Conservation (phyloP, 2,888 invertebrate species). For the Junonia oenone region DNA sequence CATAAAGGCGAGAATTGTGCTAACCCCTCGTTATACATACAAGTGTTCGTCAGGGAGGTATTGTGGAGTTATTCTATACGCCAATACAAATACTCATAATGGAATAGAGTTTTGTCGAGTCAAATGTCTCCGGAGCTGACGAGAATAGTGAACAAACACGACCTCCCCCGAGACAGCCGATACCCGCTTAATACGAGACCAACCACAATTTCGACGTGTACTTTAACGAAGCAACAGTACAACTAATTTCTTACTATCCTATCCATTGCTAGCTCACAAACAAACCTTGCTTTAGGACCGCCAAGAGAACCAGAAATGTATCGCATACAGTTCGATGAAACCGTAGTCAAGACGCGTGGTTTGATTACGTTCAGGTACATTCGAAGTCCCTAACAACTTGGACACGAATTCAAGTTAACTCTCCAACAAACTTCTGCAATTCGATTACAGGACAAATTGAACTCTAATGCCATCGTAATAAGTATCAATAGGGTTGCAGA, state of each 20-base stretch:
- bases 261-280: constrained; percentile 21
- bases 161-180: constrained; percentile 48
- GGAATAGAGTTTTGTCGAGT: constrained; percentile 32
- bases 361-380: constrained; percentile 32
- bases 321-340: neutral
- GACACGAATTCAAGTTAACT: constrained; percentile 56
- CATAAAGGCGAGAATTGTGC: constrained; percentile 6
- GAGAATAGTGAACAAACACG: constrained; percentile 34
- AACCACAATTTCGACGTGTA: constrained; percentile 30
- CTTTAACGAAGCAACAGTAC: constrained; percentile 7
- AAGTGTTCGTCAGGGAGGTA: constrained; percentile 28
- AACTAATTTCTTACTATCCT: neutral
- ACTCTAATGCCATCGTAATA: constrained; percentile 30
- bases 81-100: constrained; percentile 31
- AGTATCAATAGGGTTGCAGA: constrained; percentile 12
- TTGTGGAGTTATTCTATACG: constrained; percentile 32
- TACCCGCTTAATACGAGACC: constrained; percentile 36
- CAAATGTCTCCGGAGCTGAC: constrained; percentile 33
- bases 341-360: constrained; percentile 2
- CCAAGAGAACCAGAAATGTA: constrained; percentile 19
- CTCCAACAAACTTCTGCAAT: constrained; percentile 35
- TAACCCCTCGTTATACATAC: neutral
- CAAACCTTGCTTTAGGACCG: neutral
- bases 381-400: constrained; percentile 49
- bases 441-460: constrained; percentile 19